Evolutionary conservation across 2,113 vertebrate species (phyloP).

Genomic region (Hyla sarda): DNA sequence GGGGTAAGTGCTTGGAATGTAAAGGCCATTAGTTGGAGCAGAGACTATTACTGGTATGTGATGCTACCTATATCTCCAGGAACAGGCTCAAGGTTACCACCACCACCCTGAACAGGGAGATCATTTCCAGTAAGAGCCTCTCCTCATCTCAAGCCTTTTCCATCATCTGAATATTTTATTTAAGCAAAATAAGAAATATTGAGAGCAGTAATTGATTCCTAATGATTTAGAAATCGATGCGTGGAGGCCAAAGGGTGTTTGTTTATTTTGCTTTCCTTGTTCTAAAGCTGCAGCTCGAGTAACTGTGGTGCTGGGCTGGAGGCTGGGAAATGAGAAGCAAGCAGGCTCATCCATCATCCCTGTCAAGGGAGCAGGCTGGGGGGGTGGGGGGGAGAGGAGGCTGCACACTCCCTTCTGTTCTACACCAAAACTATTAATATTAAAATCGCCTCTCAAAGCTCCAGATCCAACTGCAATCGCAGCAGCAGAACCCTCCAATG

Average conservation of each 20-base stretch:
- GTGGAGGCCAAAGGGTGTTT: slow-evolving; percentile 68
- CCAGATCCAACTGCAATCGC: slow-evolving; percentile 24
- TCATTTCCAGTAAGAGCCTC: slow-evolving; percentile 55
- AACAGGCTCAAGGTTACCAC: slow-evolving; percentile 50
- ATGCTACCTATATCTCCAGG: slow-evolving; percentile 53
- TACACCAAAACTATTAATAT: slow-evolving; percentile 93
- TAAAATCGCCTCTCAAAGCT: slow-evolving; percentile 80
- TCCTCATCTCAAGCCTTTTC: slow-evolving; percentile 52
- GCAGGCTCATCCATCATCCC: slow-evolving; percentile 97
- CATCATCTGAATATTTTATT: slow-evolving; percentile 64
- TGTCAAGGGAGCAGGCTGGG: slow-evolving; percentile 93
- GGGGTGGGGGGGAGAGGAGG: slow-evolving; percentile 80
- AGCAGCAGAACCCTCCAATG: slow-evolving; percentile 30
- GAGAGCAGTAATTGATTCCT: slow-evolving; percentile 76
- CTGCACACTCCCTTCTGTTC: slow-evolving; percentile 92
- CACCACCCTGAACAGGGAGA: neutral
- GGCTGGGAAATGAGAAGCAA: slow-evolving; percentile 89
- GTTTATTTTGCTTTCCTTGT: slow-evolving; percentile 77
- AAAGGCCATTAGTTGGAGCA: neutral
- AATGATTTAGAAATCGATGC: slow-evolving; percentile 75
- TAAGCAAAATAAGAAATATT: slow-evolving; percentile 69
- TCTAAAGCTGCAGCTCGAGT: slow-evolving; percentile 83
- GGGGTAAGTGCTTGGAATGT: slow-evolving; percentile 32
- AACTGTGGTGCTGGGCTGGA: slow-evolving; percentile 88
- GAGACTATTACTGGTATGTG: slow-evolving; percentile 53